Percentiles rank a stretch among this genome's conserved stretches.
These are phyloP conservation scores for Rhopalosiphum nymphaeae DNA, from an alignment of 2,888 invertebrate species.

Conservation along the genomic window DNA sequence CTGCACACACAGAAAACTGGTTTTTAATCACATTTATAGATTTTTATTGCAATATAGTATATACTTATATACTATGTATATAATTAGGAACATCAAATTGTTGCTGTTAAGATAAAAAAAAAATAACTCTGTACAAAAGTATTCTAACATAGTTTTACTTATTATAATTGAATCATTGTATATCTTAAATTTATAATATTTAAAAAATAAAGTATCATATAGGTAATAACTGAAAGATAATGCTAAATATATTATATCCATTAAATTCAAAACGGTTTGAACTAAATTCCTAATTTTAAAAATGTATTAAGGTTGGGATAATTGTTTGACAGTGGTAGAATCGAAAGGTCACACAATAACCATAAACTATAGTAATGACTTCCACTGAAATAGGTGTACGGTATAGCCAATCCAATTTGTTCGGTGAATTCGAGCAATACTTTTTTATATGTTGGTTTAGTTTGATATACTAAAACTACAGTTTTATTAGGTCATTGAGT, in stretches of 20 bases:
- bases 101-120: not conserved
- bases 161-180: not conserved
- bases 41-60: not conserved
- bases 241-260: not conserved
- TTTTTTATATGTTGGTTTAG: slow-evolving; percentile 4
- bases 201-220: not conserved
- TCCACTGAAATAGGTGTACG: not conserved
- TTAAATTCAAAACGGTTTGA: not conserved
- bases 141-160: not conserved
- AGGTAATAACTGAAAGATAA: not conserved
- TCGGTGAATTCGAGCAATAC: not conserved
- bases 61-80: not conserved
- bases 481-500: slow-evolving; percentile 31
- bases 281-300: not conserved
- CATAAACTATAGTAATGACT: slow-evolving; percentile 17
- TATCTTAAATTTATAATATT: not conserved
- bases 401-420: not conserved
- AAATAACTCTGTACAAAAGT: not conserved
- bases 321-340: not conserved
- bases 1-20: not conserved
- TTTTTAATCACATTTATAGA: not conserved
- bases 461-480: slow-evolving; percentile 27
- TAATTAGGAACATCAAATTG: not conserved
- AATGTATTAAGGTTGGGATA: not conserved
- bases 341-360: slow-evolving; percentile 11